Percentiles rank a stretch among this genome's conserved stretches.
Evolutionary conservation across 2,888 invertebrate genomes (phyloP).

Genomic region (Mamestra brassicae): DNA sequence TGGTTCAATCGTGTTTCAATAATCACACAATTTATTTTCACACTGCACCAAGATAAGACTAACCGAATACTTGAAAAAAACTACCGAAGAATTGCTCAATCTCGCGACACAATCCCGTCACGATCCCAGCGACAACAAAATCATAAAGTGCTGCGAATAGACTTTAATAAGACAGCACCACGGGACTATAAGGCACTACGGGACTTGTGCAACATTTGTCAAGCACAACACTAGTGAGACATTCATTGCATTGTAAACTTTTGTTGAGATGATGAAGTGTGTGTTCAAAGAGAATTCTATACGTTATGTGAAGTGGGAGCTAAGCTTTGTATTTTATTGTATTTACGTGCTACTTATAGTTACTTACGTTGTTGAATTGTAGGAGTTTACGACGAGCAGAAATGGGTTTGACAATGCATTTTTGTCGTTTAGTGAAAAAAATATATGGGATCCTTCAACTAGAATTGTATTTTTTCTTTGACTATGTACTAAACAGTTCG

Average conservation of each 20-base stretch:
- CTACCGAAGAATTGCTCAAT: conserved; percentile 9
- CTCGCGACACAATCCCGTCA: background rate
- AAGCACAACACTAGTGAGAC: conserved; percentile 34
- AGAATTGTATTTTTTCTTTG: too few relatives aligned
- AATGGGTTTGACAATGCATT: background rate
- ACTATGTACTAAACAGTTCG: too few relatives aligned
- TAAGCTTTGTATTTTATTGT: conserved; percentile 15
- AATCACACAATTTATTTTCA: background rate
- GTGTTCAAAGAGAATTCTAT: conserved; percentile 25
- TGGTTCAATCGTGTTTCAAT: background rate
- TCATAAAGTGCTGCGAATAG: conserved; percentile 19
- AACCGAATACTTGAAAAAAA: too few relatives aligned
- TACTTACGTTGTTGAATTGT: conserved; percentile 4
- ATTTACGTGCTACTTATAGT: conserved; percentile 4
- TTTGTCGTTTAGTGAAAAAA: background rate
- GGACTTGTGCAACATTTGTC: conserved; percentile 44
- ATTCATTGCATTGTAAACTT: conserved; percentile 52
- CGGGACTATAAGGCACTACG: background rate
- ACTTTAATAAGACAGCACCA: conserved; percentile 24
- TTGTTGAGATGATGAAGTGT: conserved; percentile 50
- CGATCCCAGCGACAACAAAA: conserved; percentile 15
- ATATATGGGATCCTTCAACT: background rate
- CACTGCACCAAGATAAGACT: background rate
- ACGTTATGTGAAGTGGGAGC: background rate
- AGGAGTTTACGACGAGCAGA: background rate